phyloP scores from a whole-genome alignment of 2,113 vertebrate genomes.

The Lathamus discolor region DNA sequence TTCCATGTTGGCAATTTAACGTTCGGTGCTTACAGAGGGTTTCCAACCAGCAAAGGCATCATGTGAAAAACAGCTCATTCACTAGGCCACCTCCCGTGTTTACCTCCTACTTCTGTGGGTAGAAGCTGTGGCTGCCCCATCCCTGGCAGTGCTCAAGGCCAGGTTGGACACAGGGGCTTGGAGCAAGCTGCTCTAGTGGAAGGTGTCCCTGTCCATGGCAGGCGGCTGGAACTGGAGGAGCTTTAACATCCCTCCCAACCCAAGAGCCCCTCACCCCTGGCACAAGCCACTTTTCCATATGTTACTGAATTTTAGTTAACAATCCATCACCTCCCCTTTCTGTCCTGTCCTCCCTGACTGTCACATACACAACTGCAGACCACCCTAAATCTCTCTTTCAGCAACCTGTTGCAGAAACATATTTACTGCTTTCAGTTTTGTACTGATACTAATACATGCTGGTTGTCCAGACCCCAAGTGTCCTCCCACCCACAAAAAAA shows the following conservation, averaged over 20 bases:
- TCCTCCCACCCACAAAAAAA: background rate
- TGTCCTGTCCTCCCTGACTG: background rate
- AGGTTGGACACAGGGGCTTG: background rate
- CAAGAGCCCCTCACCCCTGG: background rate
- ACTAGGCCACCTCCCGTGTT: background rate
- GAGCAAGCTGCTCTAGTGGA: background rate
- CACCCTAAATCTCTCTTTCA: background rate
- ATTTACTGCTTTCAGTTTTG: background rate
- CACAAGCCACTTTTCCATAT: fast-evolving
- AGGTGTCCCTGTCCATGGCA: background rate
- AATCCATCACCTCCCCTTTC: background rate
- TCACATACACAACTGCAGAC: background rate
- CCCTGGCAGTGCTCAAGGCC: background rate
- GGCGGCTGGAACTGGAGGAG: background rate
- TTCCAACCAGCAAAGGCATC: background rate
- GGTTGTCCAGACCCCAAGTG: background rate
- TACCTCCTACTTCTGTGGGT: background rate
- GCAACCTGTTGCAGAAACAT: background rate
- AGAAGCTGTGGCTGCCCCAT: background rate
- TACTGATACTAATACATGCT: fast-evolving
- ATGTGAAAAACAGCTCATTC: background rate
- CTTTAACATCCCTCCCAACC: background rate
- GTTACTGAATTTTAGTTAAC: background rate
- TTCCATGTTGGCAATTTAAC: background rate
- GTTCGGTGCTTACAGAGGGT: fast-evolving